Evolutionary conservation across 2,797 vertebrate species (phyloP).

Genomic region (Apogon talboti): DNA sequence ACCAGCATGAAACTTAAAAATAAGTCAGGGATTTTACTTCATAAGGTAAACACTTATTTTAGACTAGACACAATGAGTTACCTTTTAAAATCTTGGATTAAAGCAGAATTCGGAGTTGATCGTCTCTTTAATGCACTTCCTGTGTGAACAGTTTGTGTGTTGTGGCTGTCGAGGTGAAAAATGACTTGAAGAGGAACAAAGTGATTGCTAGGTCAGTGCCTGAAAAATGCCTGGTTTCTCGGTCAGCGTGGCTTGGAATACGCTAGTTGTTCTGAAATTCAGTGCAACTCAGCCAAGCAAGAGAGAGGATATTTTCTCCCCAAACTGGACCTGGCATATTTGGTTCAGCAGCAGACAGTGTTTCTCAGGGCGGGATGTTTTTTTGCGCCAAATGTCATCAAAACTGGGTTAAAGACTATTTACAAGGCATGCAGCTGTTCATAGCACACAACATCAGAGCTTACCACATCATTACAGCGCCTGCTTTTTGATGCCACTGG

Average conservation of each 20-base stretch:
- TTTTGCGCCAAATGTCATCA: slow-evolving; percentile 61
- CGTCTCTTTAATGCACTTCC: slow-evolving; percentile 40
- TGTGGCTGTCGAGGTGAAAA: slow-evolving; percentile 61
- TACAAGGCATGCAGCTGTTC: slow-evolving; percentile 56
- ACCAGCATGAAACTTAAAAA: not conserved
- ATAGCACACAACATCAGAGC: slow-evolving; percentile 27
- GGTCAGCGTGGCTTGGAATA: slow-evolving; percentile 33
- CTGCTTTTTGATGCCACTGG: slow-evolving; percentile 20
- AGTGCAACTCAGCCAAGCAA: slow-evolving; percentile 40
- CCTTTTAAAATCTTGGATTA: slow-evolving; percentile 34
- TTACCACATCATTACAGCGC: slow-evolving; percentile 35
- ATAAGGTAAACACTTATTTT: slow-evolving; percentile 20
- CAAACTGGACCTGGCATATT: slow-evolving; percentile 74
- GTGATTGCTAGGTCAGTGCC: slow-evolving; percentile 59
- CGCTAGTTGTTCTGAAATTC: slow-evolving; percentile 31
- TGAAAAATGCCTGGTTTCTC: slow-evolving; percentile 51
- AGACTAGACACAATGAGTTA: slow-evolving; percentile 8
- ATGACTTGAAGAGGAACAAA: slow-evolving; percentile 55
- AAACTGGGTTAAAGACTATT: slow-evolving; percentile 67
- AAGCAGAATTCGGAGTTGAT: slow-evolving; percentile 32
- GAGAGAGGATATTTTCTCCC: slow-evolving; percentile 49
- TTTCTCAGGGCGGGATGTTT: slow-evolving; percentile 56
- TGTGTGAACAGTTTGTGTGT: slow-evolving; percentile 39
- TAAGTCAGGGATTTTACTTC: slow-evolving; percentile 6
- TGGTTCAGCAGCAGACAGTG: slow-evolving; percentile 62